Percentiles rank a stretch among this genome's conserved stretches.
phyloP scores from a whole-genome alignment of 2,113 vertebrate species.

The Calidris pugnax region DNA sequence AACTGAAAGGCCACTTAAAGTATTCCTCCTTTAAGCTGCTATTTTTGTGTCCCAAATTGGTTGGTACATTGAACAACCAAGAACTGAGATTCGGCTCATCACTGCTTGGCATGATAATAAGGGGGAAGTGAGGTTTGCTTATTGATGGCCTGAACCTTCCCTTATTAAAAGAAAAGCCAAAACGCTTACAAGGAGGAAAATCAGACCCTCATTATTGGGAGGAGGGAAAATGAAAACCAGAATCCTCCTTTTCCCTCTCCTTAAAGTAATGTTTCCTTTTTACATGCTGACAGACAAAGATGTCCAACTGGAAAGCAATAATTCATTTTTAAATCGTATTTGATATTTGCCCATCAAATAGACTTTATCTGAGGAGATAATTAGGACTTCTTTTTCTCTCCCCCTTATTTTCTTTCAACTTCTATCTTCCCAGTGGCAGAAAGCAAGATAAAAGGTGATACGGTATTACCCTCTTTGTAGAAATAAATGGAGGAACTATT shows the following conservation, averaged over 20 bases:
- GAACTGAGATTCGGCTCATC: not conserved
- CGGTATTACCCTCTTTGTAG: not conserved
- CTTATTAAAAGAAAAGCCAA: slow-evolving; percentile 1
- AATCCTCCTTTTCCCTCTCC: not conserved
- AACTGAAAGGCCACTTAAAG: slow-evolving; percentile 38
- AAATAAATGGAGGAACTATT: not conserved
- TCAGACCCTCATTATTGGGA: not conserved
- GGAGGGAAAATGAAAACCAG: not conserved
- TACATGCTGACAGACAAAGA: not conserved
- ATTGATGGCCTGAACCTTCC: not conserved
- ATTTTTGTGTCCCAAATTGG: slow-evolving; percentile 1
- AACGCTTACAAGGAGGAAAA: not conserved
- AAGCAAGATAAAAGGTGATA: slow-evolving; percentile 30
- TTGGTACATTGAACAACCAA: not conserved
- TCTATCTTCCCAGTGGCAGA: not conserved
- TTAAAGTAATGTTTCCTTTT: not conserved
- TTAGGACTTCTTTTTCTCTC: not conserved
- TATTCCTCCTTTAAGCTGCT: slow-evolving; percentile 10
- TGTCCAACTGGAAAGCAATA: not conserved
- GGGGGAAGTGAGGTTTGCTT: not conserved
- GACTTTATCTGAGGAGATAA: not conserved
- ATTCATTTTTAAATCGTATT: not conserved
- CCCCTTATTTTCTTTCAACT: not conserved
- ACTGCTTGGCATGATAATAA: not conserved
- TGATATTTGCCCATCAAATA: not conserved